These are phyloP conservation scores for Vulpes lagopus DNA, from an alignment of 2,113 vertebrate species.

Conservation along the genomic window DNA sequence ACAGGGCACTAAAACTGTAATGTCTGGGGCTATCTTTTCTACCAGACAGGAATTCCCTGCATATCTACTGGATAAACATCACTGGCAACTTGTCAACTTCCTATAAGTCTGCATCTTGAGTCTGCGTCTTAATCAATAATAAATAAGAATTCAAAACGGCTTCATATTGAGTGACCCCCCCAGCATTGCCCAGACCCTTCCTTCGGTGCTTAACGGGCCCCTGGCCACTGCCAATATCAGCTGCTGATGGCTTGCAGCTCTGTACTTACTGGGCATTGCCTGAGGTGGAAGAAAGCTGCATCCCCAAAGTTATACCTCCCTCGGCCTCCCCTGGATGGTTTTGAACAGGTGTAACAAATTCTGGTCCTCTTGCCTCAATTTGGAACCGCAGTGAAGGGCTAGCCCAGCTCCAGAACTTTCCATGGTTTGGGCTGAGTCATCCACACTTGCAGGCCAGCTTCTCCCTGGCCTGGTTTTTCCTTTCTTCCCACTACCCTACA, in stretches of 20 bases:
- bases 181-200: not conserved
- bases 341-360: not conserved
- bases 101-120: not conserved
- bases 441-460: too few relatives aligned
- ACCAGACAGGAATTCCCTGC: not conserved
- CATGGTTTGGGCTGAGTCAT: not conserved
- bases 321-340: too few relatives aligned
- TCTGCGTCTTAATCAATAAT: not conserved
- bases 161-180: not conserved
- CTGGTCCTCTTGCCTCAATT: not conserved
- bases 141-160: not conserved
- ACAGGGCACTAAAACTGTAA: not conserved
- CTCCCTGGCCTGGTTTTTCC: accelerated
- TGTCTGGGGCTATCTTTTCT: not conserved
- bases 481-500: not conserved
- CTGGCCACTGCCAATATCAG: not conserved
- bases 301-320: not conserved
- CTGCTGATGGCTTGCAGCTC: not conserved
- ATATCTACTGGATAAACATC: not conserved
- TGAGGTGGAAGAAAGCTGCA: not conserved
- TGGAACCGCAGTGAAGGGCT: not conserved
- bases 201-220: not conserved
- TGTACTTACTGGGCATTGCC: not conserved
- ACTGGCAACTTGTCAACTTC: not conserved
- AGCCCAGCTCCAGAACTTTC: not conserved